Evolutionary conservation across 1,140 invertebrate species (phyloP).

Genomic region (Microplitis demolitor): DNA sequence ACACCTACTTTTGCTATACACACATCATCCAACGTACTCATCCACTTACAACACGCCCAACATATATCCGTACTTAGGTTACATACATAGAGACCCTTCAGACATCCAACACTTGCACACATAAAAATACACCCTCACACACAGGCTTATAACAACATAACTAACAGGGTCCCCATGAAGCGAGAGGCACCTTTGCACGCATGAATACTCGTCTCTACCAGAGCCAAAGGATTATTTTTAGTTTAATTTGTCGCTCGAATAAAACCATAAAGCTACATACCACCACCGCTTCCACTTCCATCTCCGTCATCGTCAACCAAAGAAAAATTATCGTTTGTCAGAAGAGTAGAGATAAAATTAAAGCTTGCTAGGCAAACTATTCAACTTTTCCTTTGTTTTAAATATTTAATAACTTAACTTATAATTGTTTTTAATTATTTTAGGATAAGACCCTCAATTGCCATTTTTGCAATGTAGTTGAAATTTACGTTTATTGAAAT

Average conservation of each 20-base stretch:
- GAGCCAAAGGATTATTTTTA: conserved; percentile 59
- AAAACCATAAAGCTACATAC: conserved; percentile 48
- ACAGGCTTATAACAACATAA: neutral
- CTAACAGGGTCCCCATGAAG: conserved; percentile 16
- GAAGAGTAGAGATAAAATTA: neutral
- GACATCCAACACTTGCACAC: too few relatives aligned
- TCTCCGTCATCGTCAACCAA: neutral
- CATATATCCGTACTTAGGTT: neutral
- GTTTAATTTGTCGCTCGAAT: conserved; percentile 58
- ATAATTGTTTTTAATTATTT: neutral
- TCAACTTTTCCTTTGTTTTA: neutral
- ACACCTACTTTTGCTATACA: too few relatives aligned
- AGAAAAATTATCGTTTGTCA: conserved; percentile 2
- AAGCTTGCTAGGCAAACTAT: neutral
- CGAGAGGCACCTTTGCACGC: conserved; percentile 44
- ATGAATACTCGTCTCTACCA: conserved; percentile 43
- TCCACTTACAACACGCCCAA: conserved; percentile 6
- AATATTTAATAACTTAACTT: neutral
- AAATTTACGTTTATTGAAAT: too few relatives aligned
- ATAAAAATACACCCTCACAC: too few relatives aligned
- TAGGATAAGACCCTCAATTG: too few relatives aligned
- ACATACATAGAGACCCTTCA: too few relatives aligned
- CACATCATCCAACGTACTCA: too few relatives aligned
- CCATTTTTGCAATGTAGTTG: too few relatives aligned
- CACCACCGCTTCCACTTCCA: neutral